A percentile compares a stretch with the other conserved stretches of the same genome.
Conservation (phyloP, 2,888 invertebrate genomes). For the Cephalotes varians region DNA sequence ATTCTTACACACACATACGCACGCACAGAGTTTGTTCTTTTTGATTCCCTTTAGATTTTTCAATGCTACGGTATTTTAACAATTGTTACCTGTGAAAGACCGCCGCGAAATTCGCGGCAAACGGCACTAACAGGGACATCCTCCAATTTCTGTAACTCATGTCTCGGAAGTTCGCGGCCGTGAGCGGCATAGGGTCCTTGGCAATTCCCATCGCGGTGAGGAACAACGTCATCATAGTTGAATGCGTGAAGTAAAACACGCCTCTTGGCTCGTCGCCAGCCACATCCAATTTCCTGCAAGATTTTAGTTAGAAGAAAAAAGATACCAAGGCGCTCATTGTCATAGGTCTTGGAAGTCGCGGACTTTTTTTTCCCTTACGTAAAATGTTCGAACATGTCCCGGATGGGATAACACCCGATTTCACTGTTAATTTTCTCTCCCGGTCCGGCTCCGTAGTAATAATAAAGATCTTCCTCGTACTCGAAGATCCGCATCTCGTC, state of each 20-base stretch:
- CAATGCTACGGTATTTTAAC: neutral
- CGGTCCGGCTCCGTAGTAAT: conserved; percentile 91
- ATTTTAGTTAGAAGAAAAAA: neutral
- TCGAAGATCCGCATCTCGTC: conserved; percentile 91
- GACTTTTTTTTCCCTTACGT: too few species aligned
- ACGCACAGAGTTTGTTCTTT: neutral
- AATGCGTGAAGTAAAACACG: conserved; percentile 89
- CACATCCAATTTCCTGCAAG: conserved; percentile 72
- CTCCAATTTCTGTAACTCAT: conserved; percentile 89
- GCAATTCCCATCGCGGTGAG: conserved; percentile 88
- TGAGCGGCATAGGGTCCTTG: conserved; percentile 88
- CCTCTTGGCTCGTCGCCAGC: conserved; percentile 87
- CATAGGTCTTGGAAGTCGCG: too few species aligned
- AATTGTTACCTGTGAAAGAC: conserved; percentile 89
- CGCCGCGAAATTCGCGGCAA: conserved; percentile 91
- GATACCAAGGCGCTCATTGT: too few species aligned
- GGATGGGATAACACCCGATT: conserved; percentile 90
- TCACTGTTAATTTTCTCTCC: conserved; percentile 89
- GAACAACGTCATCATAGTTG: conserved; percentile 87
- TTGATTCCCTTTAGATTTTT: neutral
- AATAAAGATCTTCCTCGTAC: conserved; percentile 91
- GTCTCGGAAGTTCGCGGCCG: conserved; percentile 88
- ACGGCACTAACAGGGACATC: conserved; percentile 90
- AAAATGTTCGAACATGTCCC: conserved; percentile 90
- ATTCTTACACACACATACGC: too few species aligned